Conservation (phyloP, 2,797 vertebrate genomes). For the Syncerus caffer region DNA sequence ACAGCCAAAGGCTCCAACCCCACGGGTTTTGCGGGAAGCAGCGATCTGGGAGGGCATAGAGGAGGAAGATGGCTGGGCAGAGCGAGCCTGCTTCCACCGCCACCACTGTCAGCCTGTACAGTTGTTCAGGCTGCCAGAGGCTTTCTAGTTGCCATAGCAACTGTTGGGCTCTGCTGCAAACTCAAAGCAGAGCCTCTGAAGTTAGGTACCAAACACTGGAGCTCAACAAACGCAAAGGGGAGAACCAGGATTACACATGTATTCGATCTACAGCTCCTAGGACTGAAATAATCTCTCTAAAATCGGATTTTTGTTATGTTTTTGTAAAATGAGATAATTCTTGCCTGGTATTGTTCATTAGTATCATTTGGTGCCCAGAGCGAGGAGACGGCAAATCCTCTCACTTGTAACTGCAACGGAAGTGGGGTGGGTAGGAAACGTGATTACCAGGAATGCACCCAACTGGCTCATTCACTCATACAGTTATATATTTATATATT, state of each 20-base stretch:
- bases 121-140: constrained; percentile 66
- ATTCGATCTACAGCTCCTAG: not conserved
- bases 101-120: not conserved
- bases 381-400: not conserved
- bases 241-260: not conserved
- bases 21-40: not conserved
- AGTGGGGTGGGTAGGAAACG: not conserved
- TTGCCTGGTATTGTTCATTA: not conserved
- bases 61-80: constrained; percentile 60
- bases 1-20: not conserved
- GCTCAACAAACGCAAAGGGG: not conserved
- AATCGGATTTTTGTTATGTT: not conserved
- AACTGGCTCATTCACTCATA: not conserved
- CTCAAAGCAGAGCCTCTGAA: constrained; percentile 68
- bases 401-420: not conserved
- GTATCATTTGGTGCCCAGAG: not conserved
- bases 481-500: not conserved
- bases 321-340: not conserved
- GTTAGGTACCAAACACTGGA: constrained; percentile 46
- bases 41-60: not conserved
- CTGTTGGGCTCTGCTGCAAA: constrained; percentile 51
- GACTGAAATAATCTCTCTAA: not conserved
- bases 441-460: not conserved
- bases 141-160: constrained; percentile 73
- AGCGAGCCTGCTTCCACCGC: constrained; percentile 12